Evolutionary conservation across 2,888 invertebrate species (phyloP).

Genomic region (Netelia fuscicornis): DNA sequence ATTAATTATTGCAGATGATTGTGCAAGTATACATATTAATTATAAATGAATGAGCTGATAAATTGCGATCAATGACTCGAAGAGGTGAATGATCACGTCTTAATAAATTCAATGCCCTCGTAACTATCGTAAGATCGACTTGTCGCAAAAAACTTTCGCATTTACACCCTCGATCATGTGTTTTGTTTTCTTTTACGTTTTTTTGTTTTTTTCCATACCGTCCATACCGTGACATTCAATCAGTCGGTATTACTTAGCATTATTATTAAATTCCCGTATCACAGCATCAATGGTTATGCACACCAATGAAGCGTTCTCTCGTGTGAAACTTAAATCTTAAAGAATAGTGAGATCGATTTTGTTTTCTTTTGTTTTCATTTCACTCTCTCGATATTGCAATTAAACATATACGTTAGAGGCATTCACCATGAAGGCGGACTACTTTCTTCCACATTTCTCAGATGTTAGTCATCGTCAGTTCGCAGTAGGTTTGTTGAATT

Average conservation of each 20-base stretch:
- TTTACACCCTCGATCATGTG: conserved; percentile 19
- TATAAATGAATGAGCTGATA: conserved; percentile 47
- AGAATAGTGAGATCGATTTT: conserved; percentile 63
- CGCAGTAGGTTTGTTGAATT: too few relatives aligned
- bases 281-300: conserved; percentile 60
- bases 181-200: not conserved
- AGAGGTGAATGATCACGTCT: conserved; percentile 45
- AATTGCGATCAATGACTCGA: conserved; percentile 50
- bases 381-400: conserved; percentile 50
- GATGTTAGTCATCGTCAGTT: too few relatives aligned
- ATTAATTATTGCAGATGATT: conserved; percentile 52
- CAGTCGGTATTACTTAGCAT: conserved; percentile 23
- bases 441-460: too few relatives aligned
- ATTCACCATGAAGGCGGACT: too few relatives aligned
- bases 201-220: not conserved
- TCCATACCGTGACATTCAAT: conserved; percentile 27
- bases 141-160: not conserved
- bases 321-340: conserved; percentile 57
- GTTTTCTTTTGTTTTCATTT: conserved; percentile 2
- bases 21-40: conserved; percentile 45
- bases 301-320: conserved; percentile 51
- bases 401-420: not conserved
- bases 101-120: conserved; percentile 59
- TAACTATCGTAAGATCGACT: conserved; percentile 42
- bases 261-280: conserved; percentile 61